Evolutionary conservation across 2,113 vertebrate genomes (phyloP), one percentile per base, ranked within the genome.

Genomic region (Piaya cayana): DNA sequence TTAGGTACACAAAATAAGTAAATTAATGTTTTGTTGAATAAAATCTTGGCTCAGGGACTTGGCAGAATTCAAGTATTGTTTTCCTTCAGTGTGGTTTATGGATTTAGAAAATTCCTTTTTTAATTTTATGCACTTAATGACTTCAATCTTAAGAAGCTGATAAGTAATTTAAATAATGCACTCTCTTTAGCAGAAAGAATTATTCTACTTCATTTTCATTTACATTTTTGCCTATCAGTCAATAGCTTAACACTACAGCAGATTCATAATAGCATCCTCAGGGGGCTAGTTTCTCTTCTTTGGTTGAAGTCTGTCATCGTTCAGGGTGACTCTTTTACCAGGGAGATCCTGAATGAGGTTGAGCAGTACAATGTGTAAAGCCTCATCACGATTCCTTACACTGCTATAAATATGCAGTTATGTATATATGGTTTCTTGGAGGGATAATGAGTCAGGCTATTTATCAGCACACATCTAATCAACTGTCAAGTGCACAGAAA

Each of bases 131-230:
- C 30, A 45, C 25, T 67, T 55, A 45, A 15, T 62, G n/a, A 72
- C 84, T 95, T 91, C 15, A 50, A 2, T 75, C 65, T 91, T 77
- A 87, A 82, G 22, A 60, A 60, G 49, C 27, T 84, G 64, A 56
- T 80, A 92, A 76, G 32, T 65, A 75, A 91, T 89, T 85, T 94
- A 91, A 96, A 86, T 76, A 52, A 86, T 76, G 27, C 29, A 82
- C 75, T 18, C 10, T 74, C 29, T 91, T 91, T 91, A 85, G 59
- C 37, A 95, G 63, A 69, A 92, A 76, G 79, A 90, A 88, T 94
- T 87, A 59, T 89, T 91, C 45, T 88, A 11, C 25, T 96, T 94
- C 16, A 70, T 90, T 76, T 92, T 92, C 50, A 70, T 87, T 92
- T 92, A 58, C 8, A 42, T 83, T 85, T 62, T 56, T 85, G 37